Base-by-base conservation (phyloP, 2,797 vertebrate species). In the Acanthornis magna region DNA sequence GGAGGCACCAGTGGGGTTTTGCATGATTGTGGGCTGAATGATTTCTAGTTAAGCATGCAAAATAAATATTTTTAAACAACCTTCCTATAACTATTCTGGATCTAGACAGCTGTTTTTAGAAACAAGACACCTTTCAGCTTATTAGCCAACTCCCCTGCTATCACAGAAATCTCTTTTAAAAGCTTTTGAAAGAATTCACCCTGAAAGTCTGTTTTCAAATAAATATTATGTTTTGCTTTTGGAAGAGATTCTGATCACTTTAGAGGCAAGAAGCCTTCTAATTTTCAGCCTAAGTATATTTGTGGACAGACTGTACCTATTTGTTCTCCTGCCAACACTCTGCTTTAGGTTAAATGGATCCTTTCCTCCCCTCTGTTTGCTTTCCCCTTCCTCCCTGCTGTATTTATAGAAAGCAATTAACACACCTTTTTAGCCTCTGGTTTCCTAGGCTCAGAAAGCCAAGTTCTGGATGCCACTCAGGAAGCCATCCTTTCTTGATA, bases 231-330 rank as follows among this genome's bases (percentile, higher is more conserved):
- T 86, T 94, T 77, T 91, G 65, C 50, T n/a, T 86, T 84, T 91
- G 65, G 58, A 81, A 88, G 54, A 75, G 36, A 71, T 88, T 30
- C 58, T 67, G 72, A 78, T 84, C 58, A 57, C 32, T 86, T 85
- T 23, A 78, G 50, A 81, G 34, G 47, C 34, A 90, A 91, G 70
- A 83, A 81, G 20, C 80, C 88, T 90, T 96, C 73, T 94, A 93
- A 94, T 95, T 94, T 96, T 84, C 80, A 68, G 45, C 29, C 73
- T 85, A 91, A 71, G 67, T 91, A 65, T 96, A 88, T 94, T 93
- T 94, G 70, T 50, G 66, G 76, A 61, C 83, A 90, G 70, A 68
- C 48, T 89, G 60, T 83, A 74, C 68, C 45, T 77, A n/a, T 89
- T 96, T 96, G 92, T 83, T 94, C 76, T 91, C 48, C 73, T 83